Conservation (phyloP, 2,797 vertebrate species). For the Acanthurus leucopareius region DNA sequence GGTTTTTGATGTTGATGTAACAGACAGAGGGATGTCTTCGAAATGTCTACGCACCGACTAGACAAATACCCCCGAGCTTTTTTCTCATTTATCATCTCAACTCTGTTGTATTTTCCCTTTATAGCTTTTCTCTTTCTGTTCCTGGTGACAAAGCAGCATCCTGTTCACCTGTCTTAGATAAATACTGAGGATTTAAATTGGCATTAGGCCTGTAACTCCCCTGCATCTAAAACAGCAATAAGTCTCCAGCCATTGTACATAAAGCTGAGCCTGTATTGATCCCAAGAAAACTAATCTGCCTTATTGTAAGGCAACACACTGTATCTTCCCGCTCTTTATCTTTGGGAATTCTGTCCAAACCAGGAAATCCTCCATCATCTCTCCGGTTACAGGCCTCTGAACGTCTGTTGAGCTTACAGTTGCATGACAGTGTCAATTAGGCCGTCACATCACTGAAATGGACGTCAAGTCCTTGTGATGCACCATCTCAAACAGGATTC, state of each 20-base stretch:
- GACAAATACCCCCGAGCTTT: too few relatives aligned
- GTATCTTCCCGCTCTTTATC: slow-evolving; percentile 24
- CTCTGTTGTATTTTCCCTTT: background rate
- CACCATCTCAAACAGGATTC: background rate
- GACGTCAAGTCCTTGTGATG: background rate
- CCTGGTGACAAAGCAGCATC: slow-evolving; percentile 4
- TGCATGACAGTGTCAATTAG: slow-evolving; percentile 36
- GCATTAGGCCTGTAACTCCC: slow-evolving; percentile 42
- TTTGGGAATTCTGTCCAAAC: slow-evolving; percentile 42
- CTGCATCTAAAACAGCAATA: slow-evolving; percentile 51
- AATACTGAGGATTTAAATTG: slow-evolving; percentile 54
- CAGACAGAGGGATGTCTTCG: background rate
- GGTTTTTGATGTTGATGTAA: slow-evolving; percentile 17
- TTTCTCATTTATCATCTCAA: too few relatives aligned
- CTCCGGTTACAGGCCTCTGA: slow-evolving; percentile 42
- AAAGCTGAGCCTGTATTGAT: slow-evolving; percentile 63
- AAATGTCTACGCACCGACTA: background rate
- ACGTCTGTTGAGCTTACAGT: slow-evolving; percentile 42
- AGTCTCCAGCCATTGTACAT: slow-evolving; percentile 40
- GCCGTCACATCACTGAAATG: slow-evolving; percentile 19
- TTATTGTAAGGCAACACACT: slow-evolving; percentile 30
- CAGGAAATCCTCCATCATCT: slow-evolving; percentile 53
- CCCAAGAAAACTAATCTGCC: slow-evolving; percentile 46
- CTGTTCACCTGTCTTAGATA: slow-evolving; percentile 29
- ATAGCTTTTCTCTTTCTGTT: slow-evolving; percentile 8